Conservation (phyloP, 2,888 invertebrate species). For the Emmelina monodactyla region DNA sequence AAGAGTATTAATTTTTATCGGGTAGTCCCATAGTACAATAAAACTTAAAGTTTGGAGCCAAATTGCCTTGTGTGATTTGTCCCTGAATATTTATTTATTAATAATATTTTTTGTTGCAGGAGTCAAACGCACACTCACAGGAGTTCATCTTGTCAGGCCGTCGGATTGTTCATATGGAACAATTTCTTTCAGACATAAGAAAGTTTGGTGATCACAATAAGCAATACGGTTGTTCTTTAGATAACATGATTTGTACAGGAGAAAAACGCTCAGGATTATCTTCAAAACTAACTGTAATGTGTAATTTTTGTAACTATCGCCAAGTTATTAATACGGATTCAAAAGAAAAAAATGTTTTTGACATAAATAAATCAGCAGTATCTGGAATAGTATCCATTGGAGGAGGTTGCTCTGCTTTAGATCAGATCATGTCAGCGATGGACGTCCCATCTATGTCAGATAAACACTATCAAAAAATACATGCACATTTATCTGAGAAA, state of each 20-base stretch:
- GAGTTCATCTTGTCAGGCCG: neutral
- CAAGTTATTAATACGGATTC: neutral
- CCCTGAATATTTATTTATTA: neutral
- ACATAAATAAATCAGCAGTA: neutral
- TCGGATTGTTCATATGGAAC: neutral
- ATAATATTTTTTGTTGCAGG: neutral
- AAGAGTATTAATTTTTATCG: neutral
- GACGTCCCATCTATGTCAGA: conserved; percentile 1
- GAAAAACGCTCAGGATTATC: too few relatives aligned
- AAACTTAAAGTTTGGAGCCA: neutral
- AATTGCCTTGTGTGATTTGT: neutral
- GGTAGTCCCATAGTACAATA: too few relatives aligned
- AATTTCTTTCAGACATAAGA: neutral
- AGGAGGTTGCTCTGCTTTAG: neutral
- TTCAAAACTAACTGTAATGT: conserved; percentile 4
- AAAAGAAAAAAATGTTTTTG: neutral
- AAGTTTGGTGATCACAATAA: neutral
- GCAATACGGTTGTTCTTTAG: conserved; percentile 1
- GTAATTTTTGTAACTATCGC: conserved; percentile 3
- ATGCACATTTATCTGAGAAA: conserved; percentile 3
- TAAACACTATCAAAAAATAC: conserved; percentile 1
- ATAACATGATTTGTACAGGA: conserved; percentile 1
- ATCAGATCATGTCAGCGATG: neutral
- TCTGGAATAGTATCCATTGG: neutral
- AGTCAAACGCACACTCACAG: neutral